Evolutionary conservation across 30 jellyfish, hydroid and myxozoan genomes (phyloP), one percentile per base, ranked within the genome.

Genomic region (Clytia hemisphaerica): DNA sequence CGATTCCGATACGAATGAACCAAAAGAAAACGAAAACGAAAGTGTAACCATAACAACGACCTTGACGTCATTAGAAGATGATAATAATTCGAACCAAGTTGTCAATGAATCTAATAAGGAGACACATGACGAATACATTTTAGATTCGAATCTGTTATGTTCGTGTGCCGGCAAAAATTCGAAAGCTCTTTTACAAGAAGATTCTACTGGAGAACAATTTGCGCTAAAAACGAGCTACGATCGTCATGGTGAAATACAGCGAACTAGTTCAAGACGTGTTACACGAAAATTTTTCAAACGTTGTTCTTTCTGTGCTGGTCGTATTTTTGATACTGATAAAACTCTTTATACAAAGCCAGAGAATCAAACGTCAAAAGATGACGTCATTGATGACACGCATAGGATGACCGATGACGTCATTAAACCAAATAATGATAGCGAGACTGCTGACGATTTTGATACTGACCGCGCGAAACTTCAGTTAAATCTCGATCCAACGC

Each of bases 241-340:
- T 57, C 45, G 95, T 15, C 71, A 67, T 66, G 95, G 95, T 4
- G 60, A 83, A 2, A 71, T 77, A 2, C 72, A 74, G 18, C 67
- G 82, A 48, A 46, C 82, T 1, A 88, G 93, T 4, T 84, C 95
- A 14, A 62, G 95, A 40, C 80, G 85, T 50, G 47, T 69, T 6
- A 58, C 71, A 18, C 53, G 90, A 21, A 62, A 62, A 48, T 77
- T 45, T 42, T 60, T 77, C 45, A 66, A 37, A 5, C 45, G 95
- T 38, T 84, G 95, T 46, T 51, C 67, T 19, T 37, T 40, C 6
- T 84, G 95, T 57, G 95, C 93, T 6, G 95, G 95, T 4, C 67
- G 95, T 38, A 61, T 69, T n/a, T 19, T 70, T 15, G 27, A 7
- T 25, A 19, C 66, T 6, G 25, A 34, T 51, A 6, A 9, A 51